Conservation (phyloP, 2,888 invertebrate species). For the Reticulitermes lucifugus region DNA sequence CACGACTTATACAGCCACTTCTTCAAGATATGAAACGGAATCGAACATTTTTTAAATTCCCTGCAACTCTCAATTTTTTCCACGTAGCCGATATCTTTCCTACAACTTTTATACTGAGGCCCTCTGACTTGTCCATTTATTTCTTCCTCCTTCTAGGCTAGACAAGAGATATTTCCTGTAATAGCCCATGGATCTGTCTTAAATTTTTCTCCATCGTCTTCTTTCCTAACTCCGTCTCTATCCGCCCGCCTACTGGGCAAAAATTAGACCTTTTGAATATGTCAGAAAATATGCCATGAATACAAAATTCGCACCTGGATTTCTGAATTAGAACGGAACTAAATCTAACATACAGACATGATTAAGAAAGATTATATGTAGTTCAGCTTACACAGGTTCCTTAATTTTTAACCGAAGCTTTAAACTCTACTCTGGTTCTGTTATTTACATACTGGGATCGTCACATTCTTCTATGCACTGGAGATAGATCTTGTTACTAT, state of each 20-base stretch:
- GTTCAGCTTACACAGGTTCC: background rate
- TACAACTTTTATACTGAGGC: background rate
- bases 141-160: background rate
- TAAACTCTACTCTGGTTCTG: too few species aligned
- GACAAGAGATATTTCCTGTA: background rate
- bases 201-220: background rate
- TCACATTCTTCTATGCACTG: too few species aligned
- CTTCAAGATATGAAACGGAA: background rate
- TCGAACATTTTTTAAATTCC: background rate
- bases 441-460: too few species aligned
- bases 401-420: background rate
- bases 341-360: background rate
- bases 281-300: background rate
- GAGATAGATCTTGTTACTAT: too few species aligned
- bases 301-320: background rate
- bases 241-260: background rate
- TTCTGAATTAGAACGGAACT: background rate
- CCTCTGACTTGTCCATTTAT: background rate
- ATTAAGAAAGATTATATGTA: background rate
- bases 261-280: background rate
- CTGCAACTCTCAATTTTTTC: background rate
- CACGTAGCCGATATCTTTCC: background rate
- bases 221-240: background rate
- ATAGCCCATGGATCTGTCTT: background rate
- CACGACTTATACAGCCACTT: background rate